Percentiles rank a stretch among this genome's conserved stretches.
Conservation (phyloP, 1,140 invertebrate species). For the Ctenoplectra terminalis region DNA sequence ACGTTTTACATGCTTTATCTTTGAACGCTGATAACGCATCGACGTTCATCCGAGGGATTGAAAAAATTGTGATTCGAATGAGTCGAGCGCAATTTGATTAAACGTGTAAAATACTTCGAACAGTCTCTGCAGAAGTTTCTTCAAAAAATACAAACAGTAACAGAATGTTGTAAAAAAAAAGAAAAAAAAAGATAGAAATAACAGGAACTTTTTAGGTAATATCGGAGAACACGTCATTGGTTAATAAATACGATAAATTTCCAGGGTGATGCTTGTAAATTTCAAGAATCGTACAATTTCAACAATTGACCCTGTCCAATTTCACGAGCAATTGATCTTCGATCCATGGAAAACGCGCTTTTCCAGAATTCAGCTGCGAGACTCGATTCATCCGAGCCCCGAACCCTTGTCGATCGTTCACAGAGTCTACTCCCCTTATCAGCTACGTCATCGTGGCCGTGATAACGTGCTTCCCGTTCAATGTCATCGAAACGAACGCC, state of each 20-base stretch:
- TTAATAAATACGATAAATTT: background rate
- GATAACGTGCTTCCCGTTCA: constrained; percentile 49
- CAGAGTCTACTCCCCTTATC: constrained; percentile 41
- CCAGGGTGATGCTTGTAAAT: background rate
- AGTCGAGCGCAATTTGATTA: background rate
- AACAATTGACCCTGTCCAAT: background rate
- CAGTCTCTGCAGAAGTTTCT: too few species aligned
- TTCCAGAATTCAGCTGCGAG: background rate
- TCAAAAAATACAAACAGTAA: too few species aligned
- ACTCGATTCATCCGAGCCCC: background rate
- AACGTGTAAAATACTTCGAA: background rate
- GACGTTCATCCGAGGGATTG: too few species aligned
- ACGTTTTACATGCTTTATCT: constrained; percentile 21
- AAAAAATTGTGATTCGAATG: background rate
- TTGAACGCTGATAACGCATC: background rate
- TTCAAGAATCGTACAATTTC: background rate
- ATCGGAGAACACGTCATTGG: background rate
- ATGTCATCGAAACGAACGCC: constrained; percentile 34
- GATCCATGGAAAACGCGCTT: background rate
- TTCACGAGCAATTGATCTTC: background rate
- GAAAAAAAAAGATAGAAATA: too few species aligned
- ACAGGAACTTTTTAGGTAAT: background rate
- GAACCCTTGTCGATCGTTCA: background rate
- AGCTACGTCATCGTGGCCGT: constrained; percentile 15
- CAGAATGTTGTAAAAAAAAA: background rate